These are phyloP conservation scores for Nomada ferruginata DNA, from an alignment of 2,888 invertebrate species.

Conservation along the genomic window DNA sequence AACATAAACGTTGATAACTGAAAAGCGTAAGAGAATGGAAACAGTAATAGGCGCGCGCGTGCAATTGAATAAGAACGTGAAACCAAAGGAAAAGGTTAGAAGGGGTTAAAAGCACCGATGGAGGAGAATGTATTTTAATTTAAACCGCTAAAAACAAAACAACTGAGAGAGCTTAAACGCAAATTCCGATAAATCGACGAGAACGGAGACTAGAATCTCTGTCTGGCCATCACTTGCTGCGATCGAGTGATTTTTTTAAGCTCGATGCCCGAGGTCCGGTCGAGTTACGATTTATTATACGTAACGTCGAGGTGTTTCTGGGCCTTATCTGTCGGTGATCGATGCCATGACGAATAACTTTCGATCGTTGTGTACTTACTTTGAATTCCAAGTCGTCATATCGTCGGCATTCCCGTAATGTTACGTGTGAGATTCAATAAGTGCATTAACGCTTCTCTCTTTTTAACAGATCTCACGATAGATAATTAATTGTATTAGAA, in stretches of 20 bases:
- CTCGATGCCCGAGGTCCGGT: slow-evolving; percentile 41
- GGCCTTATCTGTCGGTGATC: slow-evolving; percentile 78
- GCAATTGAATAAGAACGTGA: slow-evolving; percentile 50
- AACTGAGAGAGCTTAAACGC: slow-evolving; percentile 64
- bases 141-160: slow-evolving; percentile 39
- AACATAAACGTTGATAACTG: background rate
- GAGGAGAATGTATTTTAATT: slow-evolving; percentile 45
- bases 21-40: background rate
- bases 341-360: slow-evolving; percentile 69
- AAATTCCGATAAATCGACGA: slow-evolving; percentile 55
- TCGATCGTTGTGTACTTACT: slow-evolving; percentile 61
- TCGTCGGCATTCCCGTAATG: slow-evolving; percentile 23
- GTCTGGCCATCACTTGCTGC: slow-evolving; percentile 50
- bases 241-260: slow-evolving; percentile 46
- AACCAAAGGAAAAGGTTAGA: slow-evolving; percentile 44
- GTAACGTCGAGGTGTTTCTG: slow-evolving; percentile 56
- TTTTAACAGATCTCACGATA: slow-evolving; percentile 6
- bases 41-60: slow-evolving; percentile 6
- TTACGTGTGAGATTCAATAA: slow-evolving; percentile 29
- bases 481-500: background rate
- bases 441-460: background rate
- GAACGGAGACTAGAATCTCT: slow-evolving; percentile 60
- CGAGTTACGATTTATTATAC: slow-evolving; percentile 47
- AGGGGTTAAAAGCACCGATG: slow-evolving; percentile 31
- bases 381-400: slow-evolving; percentile 36